Evolutionary conservation across 1,140 invertebrate species (phyloP), one percentile per base, ranked within the genome.

Genomic region (Epicauta chinensis): DNA sequence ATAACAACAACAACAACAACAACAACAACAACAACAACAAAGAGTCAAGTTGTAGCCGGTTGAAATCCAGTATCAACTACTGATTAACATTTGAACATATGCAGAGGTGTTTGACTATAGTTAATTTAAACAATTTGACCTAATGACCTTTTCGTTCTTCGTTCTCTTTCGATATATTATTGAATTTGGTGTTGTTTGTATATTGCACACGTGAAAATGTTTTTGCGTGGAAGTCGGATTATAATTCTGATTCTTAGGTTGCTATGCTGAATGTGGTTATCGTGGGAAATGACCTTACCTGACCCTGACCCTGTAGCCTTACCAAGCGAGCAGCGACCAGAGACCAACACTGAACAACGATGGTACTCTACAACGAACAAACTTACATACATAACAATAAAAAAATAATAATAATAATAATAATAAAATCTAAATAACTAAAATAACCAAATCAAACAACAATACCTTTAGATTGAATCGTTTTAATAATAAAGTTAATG

Each of bases 231-330:
- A 47, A 47, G 45, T 47, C 38, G 45, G 45, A 64, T 61, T 65
- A 59, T 62, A 62, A 64, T 60, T 64, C 62, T 44, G 53, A 58
- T 47, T 51, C 51, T 60, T 63, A 61, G 53, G 61, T 65, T 68
- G 66, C 66, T 64, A 65, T 65, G 62, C 61, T 54, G 60, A 60
- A 60, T 62, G 58, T 55, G 61, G 64, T 63, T 67, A 70, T 70
- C 68, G 68, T 70, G 68, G 62, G 68, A 70, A 70, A 70, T 70
- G 66, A 70, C 66, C 68, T 70, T 68, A 65, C 47, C 59, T 70
- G 66, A 69, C 68, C 68, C 68, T 70, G 68, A 70, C 68, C 68
- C 67, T 68, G 56, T 65, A 67, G 52, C 62, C 53, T 52, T 52
- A 62, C 56, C 57, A 56, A 61, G 56, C 51, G 62, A 58, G 57